Conservation (phyloP, 53 echinoderm and acorn worm species). For the Zoroaster sp. region DNA sequence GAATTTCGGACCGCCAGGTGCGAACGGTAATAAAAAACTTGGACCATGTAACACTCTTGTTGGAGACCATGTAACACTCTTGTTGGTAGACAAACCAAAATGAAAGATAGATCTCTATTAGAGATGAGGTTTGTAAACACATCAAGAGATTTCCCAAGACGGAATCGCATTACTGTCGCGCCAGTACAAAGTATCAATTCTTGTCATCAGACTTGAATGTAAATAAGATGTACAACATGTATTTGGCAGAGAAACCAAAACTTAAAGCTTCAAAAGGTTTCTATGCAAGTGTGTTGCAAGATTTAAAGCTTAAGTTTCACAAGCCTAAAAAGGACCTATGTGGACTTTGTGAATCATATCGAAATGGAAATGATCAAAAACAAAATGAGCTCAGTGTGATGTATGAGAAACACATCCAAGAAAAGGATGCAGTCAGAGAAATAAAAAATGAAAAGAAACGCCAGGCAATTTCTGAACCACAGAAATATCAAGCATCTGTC, state of each 20-base stretch:
- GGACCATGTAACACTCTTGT: background rate
- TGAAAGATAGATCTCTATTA: background rate
- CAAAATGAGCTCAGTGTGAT: background rate
- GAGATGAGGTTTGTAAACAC: constrained; percentile 36
- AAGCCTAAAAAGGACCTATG: constrained; percentile 64
- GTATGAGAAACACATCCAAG: background rate
- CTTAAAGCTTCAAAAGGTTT: background rate
- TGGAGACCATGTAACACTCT: background rate
- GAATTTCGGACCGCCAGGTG: constrained; percentile 19
- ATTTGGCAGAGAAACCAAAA: background rate
- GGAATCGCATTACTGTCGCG: constrained; percentile 68
- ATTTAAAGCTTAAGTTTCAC: constrained; percentile 55
- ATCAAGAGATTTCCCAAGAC: constrained; percentile 55
- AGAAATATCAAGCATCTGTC: constrained; percentile 8
- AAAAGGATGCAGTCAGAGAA: constrained; percentile 46
- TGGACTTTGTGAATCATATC: constrained; percentile 47
- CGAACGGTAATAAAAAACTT: constrained; percentile 27
- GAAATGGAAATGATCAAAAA: background rate
- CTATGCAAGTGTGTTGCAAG: constrained; percentile 15
- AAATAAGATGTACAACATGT: constrained; percentile 60
- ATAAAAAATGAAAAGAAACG: constrained; percentile 30
- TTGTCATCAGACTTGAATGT: constrained; percentile 53
- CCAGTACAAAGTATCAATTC: constrained; percentile 37
- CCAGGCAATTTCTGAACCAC: background rate
- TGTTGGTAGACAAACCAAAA: constrained; percentile 17